Conservation (phyloP, 2,797 vertebrate species). For the Neosilurus hyrtlii region DNA sequence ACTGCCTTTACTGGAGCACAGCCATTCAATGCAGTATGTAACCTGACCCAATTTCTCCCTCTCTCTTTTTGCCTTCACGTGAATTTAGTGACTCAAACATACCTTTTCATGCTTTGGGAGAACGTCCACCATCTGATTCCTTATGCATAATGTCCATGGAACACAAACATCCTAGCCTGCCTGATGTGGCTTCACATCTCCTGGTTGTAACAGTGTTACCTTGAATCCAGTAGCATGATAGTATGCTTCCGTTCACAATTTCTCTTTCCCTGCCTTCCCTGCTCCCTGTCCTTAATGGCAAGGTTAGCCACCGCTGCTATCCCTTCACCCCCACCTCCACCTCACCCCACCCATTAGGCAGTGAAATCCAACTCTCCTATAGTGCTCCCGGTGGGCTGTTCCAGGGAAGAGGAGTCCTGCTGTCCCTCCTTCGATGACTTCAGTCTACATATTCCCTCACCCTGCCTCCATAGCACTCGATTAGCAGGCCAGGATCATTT, state of each 20-base stretch:
- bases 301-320: constrained; percentile 57
- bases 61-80: not conserved
- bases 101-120: constrained; percentile 53
- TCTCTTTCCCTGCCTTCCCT: constrained; percentile 22
- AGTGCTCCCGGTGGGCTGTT: constrained; percentile 53
- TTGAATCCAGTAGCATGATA: constrained; percentile 10
- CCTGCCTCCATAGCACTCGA: constrained; percentile 51
- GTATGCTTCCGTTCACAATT: constrained; percentile 3
- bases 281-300: constrained; percentile 55
- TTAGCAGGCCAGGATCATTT: constrained; percentile 51
- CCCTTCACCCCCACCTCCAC: constrained; percentile 54
- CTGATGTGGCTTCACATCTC: not conserved
- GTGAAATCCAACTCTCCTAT: constrained; percentile 73
- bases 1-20: not conserved
- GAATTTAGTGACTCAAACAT: constrained; percentile 5
- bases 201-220: not conserved
- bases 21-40: constrained; percentile 27
- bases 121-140: constrained; percentile 7
- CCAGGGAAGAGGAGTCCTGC: constrained; percentile 41
- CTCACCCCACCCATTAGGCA: constrained; percentile 63
- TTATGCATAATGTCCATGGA: constrained; percentile 14
- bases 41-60: not conserved
- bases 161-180: constrained; percentile 1
- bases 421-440: constrained; percentile 59
- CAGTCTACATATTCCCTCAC: constrained; percentile 57